A percentile compares a stretch with the other conserved stretches of the same genome.
phyloP scores from a whole-genome alignment of 1,140 invertebrate species.

The Halictus rubicundus region DNA sequence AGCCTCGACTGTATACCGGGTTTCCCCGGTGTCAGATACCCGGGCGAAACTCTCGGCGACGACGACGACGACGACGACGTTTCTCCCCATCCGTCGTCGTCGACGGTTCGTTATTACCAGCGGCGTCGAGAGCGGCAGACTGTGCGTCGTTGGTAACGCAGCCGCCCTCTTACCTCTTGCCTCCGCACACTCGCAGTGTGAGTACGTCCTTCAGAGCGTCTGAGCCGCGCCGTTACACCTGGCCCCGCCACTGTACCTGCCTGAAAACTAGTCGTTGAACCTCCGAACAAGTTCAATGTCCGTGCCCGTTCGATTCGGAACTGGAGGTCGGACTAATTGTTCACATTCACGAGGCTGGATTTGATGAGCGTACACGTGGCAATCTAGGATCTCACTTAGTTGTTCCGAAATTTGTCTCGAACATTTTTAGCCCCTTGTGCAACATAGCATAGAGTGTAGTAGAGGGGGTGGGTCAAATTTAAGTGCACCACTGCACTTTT shows the following conservation, averaged over 20 bases:
- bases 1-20: neutral
- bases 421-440: too few relatives aligned
- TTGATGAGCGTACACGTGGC: too few relatives aligned
- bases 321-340: too few relatives aligned
- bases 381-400: too few relatives aligned
- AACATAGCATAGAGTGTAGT: too few relatives aligned
- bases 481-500: too few relatives aligned
- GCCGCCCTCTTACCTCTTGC: slow-evolving; percentile 18
- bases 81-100: too few relatives aligned
- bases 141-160: slow-evolving; percentile 20
- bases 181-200: slow-evolving; percentile 15
- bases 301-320: slow-evolving; percentile 22
- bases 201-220: slow-evolving; percentile 48
- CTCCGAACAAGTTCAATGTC: slow-evolving; percentile 32
- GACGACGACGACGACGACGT: neutral
- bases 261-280: slow-evolving; percentile 23
- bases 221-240: slow-evolving; percentile 31
- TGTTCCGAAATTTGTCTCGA: too few relatives aligned
- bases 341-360: too few relatives aligned
- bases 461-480: too few relatives aligned
- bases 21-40: neutral
- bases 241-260: slow-evolving; percentile 15
- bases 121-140: slow-evolving; percentile 22
- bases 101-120: slow-evolving; percentile 33
- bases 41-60: slow-evolving; percentile 10